Percentiles rank a stretch among this genome's conserved stretches.
These are phyloP conservation scores for Castor canadensis DNA, from an alignment of 2,113 vertebrate genomes.

Conservation along the genomic window DNA sequence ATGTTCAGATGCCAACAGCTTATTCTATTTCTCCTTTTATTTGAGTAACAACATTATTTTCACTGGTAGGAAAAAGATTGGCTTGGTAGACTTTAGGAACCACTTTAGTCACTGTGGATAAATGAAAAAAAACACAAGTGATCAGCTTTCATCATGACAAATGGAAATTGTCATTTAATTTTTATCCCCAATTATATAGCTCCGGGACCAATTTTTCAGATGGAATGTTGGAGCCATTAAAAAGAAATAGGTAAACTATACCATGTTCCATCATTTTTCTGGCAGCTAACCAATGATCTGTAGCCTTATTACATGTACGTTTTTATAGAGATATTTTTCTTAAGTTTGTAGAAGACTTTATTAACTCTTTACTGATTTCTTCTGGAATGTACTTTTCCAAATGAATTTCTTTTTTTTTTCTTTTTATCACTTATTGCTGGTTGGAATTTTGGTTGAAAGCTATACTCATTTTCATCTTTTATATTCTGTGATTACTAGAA, in stretches of 20 bases:
- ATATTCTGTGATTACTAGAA: not conserved
- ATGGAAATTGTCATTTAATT: conserved; percentile 87
- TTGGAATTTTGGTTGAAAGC: not conserved
- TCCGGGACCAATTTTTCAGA: conserved; percentile 87
- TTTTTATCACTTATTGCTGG: not conserved
- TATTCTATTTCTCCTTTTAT: conserved; percentile 29
- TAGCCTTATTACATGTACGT: conserved; percentile 79
- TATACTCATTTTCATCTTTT: conserved; percentile 2
- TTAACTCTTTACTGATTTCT: conserved; percentile 60
- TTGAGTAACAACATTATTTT: conserved; percentile 63
- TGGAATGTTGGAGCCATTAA: conserved; percentile 85
- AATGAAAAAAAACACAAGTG: conserved; percentile 73
- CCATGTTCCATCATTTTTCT: conserved; percentile 85
- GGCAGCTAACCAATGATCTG: conserved; percentile 85
- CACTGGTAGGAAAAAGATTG: conserved; percentile 51
- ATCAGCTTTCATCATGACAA: conserved; percentile 82
- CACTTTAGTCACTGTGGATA: not conserved
- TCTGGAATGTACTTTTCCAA: not conserved
- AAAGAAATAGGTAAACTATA: conserved; percentile 88
- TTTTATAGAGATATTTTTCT: conserved; percentile 80
- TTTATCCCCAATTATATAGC: conserved; percentile 88
- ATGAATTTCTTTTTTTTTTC: not conserved
- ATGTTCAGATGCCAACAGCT: conserved; percentile 31
- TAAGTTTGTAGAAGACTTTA: conserved; percentile 55
- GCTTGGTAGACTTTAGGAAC: conserved; percentile 57